Evolutionary conservation across 2,888 invertebrate genomes (phyloP).

Genomic region (Eurytoma adleriae): DNA sequence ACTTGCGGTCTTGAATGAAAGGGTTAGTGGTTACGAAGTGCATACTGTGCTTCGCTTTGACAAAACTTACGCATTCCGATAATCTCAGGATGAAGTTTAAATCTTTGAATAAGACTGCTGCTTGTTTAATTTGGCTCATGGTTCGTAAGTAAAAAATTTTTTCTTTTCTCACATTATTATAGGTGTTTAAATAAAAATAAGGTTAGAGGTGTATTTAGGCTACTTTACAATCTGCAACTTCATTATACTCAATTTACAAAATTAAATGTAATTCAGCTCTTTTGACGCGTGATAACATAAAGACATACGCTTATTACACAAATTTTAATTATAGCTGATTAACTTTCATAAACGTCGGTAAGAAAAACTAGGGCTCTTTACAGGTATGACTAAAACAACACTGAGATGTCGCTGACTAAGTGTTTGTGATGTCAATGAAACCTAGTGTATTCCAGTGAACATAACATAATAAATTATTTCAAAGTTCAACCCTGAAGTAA

Average conservation of each 20-base stretch:
- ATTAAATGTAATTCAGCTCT: too few species aligned
- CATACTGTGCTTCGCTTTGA: too few species aligned
- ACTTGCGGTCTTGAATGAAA: slow-evolving; percentile 49
- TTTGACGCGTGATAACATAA: too few species aligned
- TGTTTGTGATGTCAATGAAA: slow-evolving; percentile 16
- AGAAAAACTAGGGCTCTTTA: slow-evolving; percentile 2
- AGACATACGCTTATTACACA: too few species aligned
- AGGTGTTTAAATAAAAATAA: not conserved
- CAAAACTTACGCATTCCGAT: slow-evolving; percentile 9
- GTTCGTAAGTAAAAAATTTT: too few species aligned
- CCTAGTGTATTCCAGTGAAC: not conserved
- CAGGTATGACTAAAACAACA: slow-evolving; percentile 5
- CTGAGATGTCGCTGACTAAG: slow-evolving; percentile 23
- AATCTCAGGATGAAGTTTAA: slow-evolving; percentile 14
- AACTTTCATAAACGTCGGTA: slow-evolving; percentile 12
- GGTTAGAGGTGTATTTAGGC: not conserved
- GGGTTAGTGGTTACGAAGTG: not conserved
- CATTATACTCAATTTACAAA: not conserved
- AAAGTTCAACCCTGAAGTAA: too few species aligned
- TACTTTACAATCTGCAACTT: not conserved
- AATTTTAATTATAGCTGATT: slow-evolving; percentile 22
- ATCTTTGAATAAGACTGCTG: not conserved
- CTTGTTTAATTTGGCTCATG: not conserved
- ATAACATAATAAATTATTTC: too few species aligned
- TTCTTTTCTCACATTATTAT: too few species aligned